A percentile compares a stretch with the other conserved stretches of the same genome.
These are phyloP conservation scores for Poecilobothrus nobilitatus DNA, from an alignment of 2,888 invertebrate genomes.

Conservation along the genomic window DNA sequence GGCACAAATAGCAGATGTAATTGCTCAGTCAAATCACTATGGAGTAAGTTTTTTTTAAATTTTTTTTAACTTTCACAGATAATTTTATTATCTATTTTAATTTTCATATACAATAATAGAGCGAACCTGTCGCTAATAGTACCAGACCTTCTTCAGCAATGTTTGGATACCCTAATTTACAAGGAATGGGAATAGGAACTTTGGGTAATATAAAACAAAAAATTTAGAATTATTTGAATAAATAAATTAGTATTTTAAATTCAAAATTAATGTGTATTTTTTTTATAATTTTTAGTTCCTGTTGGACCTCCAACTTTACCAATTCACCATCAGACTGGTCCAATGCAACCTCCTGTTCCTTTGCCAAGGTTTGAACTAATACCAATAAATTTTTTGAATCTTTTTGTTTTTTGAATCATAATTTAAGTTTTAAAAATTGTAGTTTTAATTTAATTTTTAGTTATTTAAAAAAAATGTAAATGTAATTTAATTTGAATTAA, in stretches of 20 bases:
- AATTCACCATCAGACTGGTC: conserved; percentile 37
- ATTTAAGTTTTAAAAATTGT: too few species aligned
- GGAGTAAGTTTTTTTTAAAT: conserved; percentile 52
- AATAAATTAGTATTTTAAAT: background rate
- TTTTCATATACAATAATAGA: conserved; percentile 43
- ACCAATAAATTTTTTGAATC: too few species aligned
- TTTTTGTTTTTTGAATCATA: too few species aligned
- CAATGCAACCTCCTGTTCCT: conserved; percentile 58
- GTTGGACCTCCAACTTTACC: conserved; percentile 32
- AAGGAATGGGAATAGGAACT: conserved; percentile 36
- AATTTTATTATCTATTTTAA: background rate
- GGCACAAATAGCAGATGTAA: conserved; percentile 84
- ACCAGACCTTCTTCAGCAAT: conserved; percentile 75
- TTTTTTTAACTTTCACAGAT: conserved; percentile 1
- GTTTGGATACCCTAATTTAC: conserved; percentile 68
- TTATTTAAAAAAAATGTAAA: too few species aligned
- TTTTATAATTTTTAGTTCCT: background rate
- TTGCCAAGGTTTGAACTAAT: conserved; percentile 52
- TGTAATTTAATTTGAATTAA: too few species aligned
- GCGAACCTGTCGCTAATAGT: conserved; percentile 58
- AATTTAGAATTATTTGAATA: too few species aligned
- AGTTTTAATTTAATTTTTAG: too few species aligned
- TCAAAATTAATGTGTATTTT: background rate
- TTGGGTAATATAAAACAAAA: too few species aligned
- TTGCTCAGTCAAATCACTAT: conserved; percentile 77